phyloP scores from a whole-genome alignment of 2,888 invertebrate genomes.

The Leptinotarsa tumamoca region DNA sequence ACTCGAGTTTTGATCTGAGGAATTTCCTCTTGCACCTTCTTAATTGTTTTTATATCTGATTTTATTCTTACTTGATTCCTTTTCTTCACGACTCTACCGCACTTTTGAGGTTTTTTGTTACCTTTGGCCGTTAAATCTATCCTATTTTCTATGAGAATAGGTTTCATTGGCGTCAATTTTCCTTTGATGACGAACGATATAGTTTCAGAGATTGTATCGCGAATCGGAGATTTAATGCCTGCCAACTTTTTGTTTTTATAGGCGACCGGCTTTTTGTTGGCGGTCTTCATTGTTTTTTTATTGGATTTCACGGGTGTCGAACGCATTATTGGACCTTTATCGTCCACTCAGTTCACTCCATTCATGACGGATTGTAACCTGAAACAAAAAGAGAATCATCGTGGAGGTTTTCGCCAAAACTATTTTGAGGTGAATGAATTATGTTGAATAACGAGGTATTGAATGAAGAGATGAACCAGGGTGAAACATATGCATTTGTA shows the following conservation, averaged over 20 bases:
- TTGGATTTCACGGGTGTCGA: conserved; percentile 38
- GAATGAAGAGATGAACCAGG: too few species aligned
- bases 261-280: conserved; percentile 40
- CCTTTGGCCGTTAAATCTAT: conserved; percentile 48
- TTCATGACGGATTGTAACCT: conserved; percentile 30
- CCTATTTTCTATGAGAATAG: conserved; percentile 49
- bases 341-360: conserved; percentile 22
- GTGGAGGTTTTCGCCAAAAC: neutral
- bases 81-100: conserved; percentile 33
- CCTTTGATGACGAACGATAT: conserved; percentile 65
- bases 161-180: conserved; percentile 61
- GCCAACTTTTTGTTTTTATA: conserved; percentile 56
- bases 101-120: conserved; percentile 31
- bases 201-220: conserved; percentile 63
- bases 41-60: conserved; percentile 42
- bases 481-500: too few species aligned
- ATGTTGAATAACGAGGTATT: too few species aligned
- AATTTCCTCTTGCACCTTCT: conserved; percentile 47
- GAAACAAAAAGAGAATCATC: conserved; percentile 34
- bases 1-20: conserved; percentile 46
- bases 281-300: conserved; percentile 36
- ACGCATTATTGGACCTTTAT: conserved; percentile 37
- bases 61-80: conserved; percentile 34
- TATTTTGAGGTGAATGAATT: too few species aligned
- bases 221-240: conserved; percentile 50